These are phyloP conservation scores for Anisognathus igniventris DNA, from an alignment of 2,797 vertebrate species.

Conservation along the genomic window DNA sequence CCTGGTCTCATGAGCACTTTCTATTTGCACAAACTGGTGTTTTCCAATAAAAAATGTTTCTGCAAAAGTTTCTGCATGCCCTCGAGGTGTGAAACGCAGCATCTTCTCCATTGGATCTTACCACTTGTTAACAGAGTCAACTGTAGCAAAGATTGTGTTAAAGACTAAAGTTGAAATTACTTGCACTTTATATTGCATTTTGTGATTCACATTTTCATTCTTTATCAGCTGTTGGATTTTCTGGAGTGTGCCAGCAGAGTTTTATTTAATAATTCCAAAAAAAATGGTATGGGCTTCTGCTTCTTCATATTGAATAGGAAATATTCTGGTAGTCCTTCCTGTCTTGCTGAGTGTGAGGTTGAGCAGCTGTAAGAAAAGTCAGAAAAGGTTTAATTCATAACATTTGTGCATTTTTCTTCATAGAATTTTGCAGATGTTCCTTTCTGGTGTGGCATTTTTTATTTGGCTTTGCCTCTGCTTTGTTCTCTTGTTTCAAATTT, in stretches of 20 bases:
- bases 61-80: background rate
- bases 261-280: background rate
- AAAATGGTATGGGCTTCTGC: background rate
- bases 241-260: background rate
- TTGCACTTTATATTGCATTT: background rate
- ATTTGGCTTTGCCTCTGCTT: conserved; percentile 54
- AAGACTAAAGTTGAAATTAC: background rate
- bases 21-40: background rate
- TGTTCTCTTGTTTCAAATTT: conserved; percentile 57
- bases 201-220: background rate
- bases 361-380: conserved; percentile 14
- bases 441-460: conserved; percentile 59
- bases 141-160: background rate
- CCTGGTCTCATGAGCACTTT: background rate
- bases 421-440: conserved; percentile 59
- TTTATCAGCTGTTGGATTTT: background rate
- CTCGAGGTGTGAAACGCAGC: background rate
- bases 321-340: conserved; percentile 1
- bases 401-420: conserved; percentile 46
- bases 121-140: background rate
- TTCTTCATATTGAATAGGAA: background rate
- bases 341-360: conserved; percentile 17
- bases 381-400: conserved; percentile 62
- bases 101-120: background rate
- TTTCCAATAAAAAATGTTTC: rapidly evolving